These are phyloP conservation scores for Probosciger aterrimus DNA, from an alignment of 2,113 vertebrate genomes.

Conservation along the genomic window DNA sequence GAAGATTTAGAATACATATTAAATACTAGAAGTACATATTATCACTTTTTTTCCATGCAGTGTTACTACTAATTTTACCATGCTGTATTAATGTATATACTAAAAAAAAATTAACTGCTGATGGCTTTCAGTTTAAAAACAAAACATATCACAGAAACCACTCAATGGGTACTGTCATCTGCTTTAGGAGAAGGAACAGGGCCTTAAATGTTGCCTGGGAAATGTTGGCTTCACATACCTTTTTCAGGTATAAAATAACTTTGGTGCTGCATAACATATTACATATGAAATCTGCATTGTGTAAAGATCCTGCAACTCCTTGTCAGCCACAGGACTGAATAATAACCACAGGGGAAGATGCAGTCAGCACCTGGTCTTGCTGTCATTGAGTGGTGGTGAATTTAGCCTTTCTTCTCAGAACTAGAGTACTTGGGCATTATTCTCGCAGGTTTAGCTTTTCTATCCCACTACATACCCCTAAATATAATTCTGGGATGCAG, in stretches of 20 bases:
- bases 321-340: neutral
- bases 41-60: rapidly evolving
- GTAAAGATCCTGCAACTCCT: neutral
- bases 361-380: neutral
- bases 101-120: neutral
- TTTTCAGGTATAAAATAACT: neutral
- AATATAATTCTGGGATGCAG: neutral
- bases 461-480: neutral
- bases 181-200: neutral
- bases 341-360: neutral
- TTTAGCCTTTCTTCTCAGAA: neutral
- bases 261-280: neutral
- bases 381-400: neutral
- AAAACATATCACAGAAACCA: neutral
- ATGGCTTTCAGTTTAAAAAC: neutral
- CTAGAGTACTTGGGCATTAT: neutral
- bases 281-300: neutral
- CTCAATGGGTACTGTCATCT: neutral
- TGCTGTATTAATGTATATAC: neutral
- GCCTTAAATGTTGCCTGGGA: neutral
- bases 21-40: neutral
- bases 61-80: neutral
- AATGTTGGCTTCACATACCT: neutral
- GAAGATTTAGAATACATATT: neutral
- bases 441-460: neutral